Base-by-base conservation (phyloP, 2,888 invertebrate genomes). In the Perizoma affinitatum region DNA sequence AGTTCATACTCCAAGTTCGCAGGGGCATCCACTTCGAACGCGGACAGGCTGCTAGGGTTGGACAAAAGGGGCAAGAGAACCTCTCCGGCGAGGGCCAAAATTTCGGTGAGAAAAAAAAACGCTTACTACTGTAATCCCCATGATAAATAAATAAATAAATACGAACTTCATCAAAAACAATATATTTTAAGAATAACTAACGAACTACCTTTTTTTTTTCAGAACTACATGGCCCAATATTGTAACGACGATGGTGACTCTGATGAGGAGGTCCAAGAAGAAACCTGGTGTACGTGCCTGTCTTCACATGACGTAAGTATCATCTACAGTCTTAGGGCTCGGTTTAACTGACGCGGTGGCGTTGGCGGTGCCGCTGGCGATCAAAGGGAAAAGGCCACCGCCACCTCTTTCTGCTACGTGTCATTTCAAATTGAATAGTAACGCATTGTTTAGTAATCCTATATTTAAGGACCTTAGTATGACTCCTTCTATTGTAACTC, bases 21-120 rank as follows among this genome's bases (percentile, higher is more conserved):
- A 22, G 87, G 88, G 52, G 87, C 90, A 34, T 90, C 91, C 22
- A 91, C 91, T 0, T 90, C 90, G 0, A 91, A 90, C 64, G 91
- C 91, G 11, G 91, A 91, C 8, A 87, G 84, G 66, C 70, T 91
- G 35, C 79, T 91, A 0, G 91, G 91, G 0, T 81, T 91, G 8
- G 81, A 82, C 62, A 82, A 84, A 49, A 79, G 74, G 34, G 74
- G 80, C 58, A 84, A 80, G 56, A 73, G 73, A 38, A 82, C 69
- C 60, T 82, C 80, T 38, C 72, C 84, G 0, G 72, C 81, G 4
- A 80, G 76, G 72, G 80, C 85, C 7, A 86, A 87, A 22, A 22
- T 22, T 22, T 22, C 22, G 22, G 22, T 22, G 3, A 22, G 22
- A 22, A 3, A 22, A 22, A 22, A 22, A 22, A 2, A 22, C 22